These are phyloP conservation scores for Thamnophis elegans DNA, from an alignment of 2,797 vertebrate genomes.

Conservation along the genomic window DNA sequence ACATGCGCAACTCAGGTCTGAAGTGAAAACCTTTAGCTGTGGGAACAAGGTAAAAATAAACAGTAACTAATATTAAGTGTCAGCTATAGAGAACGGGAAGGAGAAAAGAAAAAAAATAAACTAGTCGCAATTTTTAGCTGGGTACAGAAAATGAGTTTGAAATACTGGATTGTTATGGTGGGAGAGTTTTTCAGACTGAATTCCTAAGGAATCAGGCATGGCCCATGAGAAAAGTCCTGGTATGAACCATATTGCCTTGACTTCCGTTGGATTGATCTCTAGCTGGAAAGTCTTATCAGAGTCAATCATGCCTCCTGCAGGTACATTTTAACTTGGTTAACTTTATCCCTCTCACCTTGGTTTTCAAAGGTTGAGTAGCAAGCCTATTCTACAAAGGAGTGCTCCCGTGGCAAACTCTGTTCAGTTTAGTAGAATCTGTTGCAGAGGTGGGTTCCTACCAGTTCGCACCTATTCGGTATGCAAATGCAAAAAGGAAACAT, in stretches of 20 bases:
- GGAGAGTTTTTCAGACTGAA: conserved; percentile 62
- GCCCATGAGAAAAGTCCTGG: conserved; percentile 49
- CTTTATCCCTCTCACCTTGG: not conserved
- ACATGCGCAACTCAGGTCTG: conserved; percentile 61
- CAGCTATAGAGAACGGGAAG: conserved; percentile 44
- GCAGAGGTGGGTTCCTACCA: too few species aligned
- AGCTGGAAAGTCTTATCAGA: conserved; percentile 38
- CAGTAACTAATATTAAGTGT: conserved; percentile 63
- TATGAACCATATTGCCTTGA: conserved; percentile 26
- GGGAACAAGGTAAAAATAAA: conserved; percentile 63
- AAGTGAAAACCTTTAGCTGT: conserved; percentile 63
- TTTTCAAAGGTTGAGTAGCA: not conserved
- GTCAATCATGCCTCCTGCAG: conserved; percentile 33
- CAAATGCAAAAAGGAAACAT: too few species aligned
- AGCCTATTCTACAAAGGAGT: not conserved
- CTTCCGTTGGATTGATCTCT: conserved; percentile 52
- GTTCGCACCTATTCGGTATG: too few species aligned
- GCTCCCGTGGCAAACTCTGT: not conserved
- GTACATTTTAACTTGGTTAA: not conserved
- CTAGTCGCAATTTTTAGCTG: conserved; percentile 60
- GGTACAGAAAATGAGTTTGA: conserved; percentile 60
- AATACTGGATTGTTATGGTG: conserved; percentile 60
- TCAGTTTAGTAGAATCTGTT: not conserved
- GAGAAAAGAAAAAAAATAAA: conserved; percentile 54
- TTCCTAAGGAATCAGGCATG: conserved; percentile 55